Base-by-base conservation (phyloP, 2,797 vertebrate genomes). In the Falco novaeseelandiae region DNA sequence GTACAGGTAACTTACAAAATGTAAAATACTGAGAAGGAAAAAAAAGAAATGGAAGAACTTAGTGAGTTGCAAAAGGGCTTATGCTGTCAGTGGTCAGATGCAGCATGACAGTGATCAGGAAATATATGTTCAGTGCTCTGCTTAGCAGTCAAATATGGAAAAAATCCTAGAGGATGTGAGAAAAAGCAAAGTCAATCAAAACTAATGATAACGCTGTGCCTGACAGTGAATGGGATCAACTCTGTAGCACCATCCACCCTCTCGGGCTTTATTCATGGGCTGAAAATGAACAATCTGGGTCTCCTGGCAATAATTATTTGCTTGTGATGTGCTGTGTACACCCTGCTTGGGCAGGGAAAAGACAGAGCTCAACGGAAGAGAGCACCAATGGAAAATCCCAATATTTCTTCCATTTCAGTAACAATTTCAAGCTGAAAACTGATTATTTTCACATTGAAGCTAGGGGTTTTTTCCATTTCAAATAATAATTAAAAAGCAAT, bases 321-420 rank as follows among this genome's bases (percentile, higher is more conserved):
- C 19, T 63, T 57, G 30, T 21, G 25, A 62, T 70, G 9, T 17
- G 26, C 21, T 77, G 5, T 4, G 5, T 58, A 48, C 0, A 9
- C 8, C 7, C 12, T 48, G 20, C 5, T 61, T 71, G 29, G 25
- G n/a, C 54, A 15, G 20, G 5, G 10, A 73, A 9, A 74, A 62
- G 38, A 66, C 0, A 1, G 27, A 65, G 8, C 16, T 77, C 58
- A 23, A 29, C 0, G 0, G 20, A 69, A 49, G 25, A 42, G 3
- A 57, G 8, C 0, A 0, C 3, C 34, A 73, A 1, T 26, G 8
- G 17, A 85, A 89, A 48, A 40, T 55, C 12, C 32, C 30, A 12
- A 2, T 21, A 6, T 34, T 79, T 89, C 14, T 80, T 92, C 22
- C 4, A 65, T n/a, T 88, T 85, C n/a, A 78, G 5, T n/a, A 88